phyloP scores from a whole-genome alignment of 2,113 vertebrate genomes.

The Callipepla californica region DNA sequence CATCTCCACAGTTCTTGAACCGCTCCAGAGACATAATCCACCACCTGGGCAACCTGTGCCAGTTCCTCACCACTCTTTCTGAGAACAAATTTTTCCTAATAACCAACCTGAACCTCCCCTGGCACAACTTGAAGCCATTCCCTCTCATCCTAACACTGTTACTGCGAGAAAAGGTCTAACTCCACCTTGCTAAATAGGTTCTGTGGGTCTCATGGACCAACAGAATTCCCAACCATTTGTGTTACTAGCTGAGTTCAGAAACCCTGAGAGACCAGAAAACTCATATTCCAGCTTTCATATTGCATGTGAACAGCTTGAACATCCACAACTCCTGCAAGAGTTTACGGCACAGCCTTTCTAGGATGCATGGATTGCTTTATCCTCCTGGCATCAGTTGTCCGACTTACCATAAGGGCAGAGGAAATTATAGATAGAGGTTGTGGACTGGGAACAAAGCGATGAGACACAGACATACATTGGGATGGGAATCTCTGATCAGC shows the following conservation, averaged over 20 bases:
- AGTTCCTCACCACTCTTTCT: too few species aligned
- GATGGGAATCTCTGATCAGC: slow-evolving; percentile 13
- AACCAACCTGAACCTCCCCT: too few species aligned
- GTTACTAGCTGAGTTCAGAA: neutral
- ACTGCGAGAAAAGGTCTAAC: too few species aligned
- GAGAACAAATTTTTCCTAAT: too few species aligned
- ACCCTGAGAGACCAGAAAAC: neutral
- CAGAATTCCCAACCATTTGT: neutral
- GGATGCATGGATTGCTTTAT: neutral
- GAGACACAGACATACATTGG: neutral
- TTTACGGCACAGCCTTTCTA: slow-evolving; percentile 16
- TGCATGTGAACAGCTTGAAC: neutral
- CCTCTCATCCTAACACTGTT: too few species aligned
- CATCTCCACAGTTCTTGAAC: too few species aligned
- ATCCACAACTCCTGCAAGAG: neutral
- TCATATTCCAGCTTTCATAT: neutral
- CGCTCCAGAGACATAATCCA: too few species aligned
- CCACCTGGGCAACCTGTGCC: too few species aligned
- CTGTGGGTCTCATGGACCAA: neutral
- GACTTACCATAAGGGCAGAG: neutral
- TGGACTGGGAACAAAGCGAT: neutral
- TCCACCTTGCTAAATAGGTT: too few species aligned
- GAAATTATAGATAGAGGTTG: neutral
- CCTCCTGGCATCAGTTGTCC: neutral
- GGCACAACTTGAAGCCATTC: too few species aligned